Evolutionary conservation across 2,113 vertebrate species (phyloP).

Genomic region (Actenoides lindsayi): DNA sequence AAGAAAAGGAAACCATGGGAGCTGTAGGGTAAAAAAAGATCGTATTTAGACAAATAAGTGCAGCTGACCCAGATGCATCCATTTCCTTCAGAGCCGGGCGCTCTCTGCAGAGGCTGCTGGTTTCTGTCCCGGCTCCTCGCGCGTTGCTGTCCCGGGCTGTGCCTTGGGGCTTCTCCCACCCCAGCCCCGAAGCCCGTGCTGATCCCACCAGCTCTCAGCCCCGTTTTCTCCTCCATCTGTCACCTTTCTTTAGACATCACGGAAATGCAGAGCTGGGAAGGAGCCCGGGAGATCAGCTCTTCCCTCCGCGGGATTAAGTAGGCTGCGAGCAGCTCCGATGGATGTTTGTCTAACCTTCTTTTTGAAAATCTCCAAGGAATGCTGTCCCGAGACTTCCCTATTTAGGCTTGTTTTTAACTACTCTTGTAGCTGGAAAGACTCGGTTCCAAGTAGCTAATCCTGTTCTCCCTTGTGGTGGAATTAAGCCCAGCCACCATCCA

Average conservation of each 20-base stretch:
- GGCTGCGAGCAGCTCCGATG: not conserved
- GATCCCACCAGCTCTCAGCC: not conserved
- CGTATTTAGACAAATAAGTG: slow-evolving; percentile 57
- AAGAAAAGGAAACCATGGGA: not conserved
- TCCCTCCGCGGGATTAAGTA: not conserved
- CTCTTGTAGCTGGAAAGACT: not conserved
- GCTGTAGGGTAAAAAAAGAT: slow-evolving; percentile 57
- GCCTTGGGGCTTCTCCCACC: accelerated
- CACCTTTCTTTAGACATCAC: not conserved
- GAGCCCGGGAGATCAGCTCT: not conserved
- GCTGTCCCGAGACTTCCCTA: not conserved
- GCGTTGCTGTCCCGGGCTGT: not conserved
- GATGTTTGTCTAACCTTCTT: slow-evolving; percentile 40
- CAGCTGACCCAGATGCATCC: slow-evolving; percentile 54
- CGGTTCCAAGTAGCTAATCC: not conserved
- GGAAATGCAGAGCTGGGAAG: not conserved
- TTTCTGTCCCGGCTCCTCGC: not conserved
- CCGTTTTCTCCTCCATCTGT: not conserved
- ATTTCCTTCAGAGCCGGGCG: not conserved
- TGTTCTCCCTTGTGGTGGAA: not conserved
- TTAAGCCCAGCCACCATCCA: not conserved
- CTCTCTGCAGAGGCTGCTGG: not conserved
- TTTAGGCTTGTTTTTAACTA: not conserved
- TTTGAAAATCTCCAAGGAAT: not conserved
- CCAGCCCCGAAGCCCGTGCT: not conserved